phyloP scores from a whole-genome alignment of 2,888 invertebrate genomes.

The Limnephilus lunatus region DNA sequence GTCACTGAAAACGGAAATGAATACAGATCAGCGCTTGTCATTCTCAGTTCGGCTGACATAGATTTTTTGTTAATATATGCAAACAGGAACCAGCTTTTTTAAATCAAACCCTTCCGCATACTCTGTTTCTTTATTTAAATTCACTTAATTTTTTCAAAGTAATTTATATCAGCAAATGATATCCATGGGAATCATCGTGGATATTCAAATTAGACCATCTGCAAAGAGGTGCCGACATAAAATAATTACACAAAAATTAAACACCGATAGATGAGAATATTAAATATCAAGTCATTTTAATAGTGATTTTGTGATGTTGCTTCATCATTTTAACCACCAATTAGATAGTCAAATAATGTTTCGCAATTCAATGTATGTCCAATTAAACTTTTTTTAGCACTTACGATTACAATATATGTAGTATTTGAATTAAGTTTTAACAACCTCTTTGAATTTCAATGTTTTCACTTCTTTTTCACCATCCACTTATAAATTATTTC shows the following conservation, averaged over 20 bases:
- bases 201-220: slow-evolving; percentile 65
- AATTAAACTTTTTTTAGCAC: slow-evolving; percentile 14
- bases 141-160: slow-evolving; percentile 66
- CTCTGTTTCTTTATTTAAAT: slow-evolving; percentile 65
- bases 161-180: slow-evolving; percentile 65
- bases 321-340: not conserved
- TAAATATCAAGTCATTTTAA: not conserved
- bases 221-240: not conserved
- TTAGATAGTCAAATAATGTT: not conserved
- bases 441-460: not conserved
- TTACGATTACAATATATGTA: not conserved
- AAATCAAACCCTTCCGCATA: slow-evolving; percentile 48
- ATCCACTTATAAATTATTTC: not conserved
- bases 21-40: not conserved
- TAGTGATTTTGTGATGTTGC: not conserved
- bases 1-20: not conserved
- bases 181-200: slow-evolving; percentile 63
- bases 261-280: not conserved
- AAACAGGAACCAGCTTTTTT: slow-evolving; percentile 60
- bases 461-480: not conserved
- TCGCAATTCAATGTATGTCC: too few relatives aligned
- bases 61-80: slow-evolving; percentile 58
- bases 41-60: not conserved
- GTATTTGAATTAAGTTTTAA: not conserved
- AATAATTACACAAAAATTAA: not conserved